A percentile compares a stretch with the other conserved stretches of the same genome.
Evolutionary conservation across 2,113 vertebrate genomes (phyloP).

Genomic region (Accipiter cooperii): DNA sequence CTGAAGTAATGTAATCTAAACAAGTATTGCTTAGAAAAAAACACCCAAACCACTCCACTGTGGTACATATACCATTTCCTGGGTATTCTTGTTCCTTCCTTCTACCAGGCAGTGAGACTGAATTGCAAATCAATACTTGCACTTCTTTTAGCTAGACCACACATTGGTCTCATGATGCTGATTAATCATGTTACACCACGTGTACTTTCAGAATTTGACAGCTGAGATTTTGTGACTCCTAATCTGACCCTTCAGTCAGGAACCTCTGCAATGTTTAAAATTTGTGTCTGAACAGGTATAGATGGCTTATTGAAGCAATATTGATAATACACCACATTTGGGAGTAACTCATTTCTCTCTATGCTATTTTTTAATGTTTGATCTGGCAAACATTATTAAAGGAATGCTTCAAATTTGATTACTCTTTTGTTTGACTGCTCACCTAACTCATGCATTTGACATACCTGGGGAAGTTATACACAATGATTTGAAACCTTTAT

Average conservation of each 20-base stretch:
- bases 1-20: neutral
- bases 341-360: slow-evolving; percentile 1
- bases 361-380: slow-evolving; percentile 53
- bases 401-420: slow-evolving; percentile 61
- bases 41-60: neutral
- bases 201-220: neutral
- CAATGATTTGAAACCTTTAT: slow-evolving; percentile 31
- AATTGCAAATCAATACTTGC: neutral
- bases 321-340: neutral
- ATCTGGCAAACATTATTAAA: slow-evolving; percentile 59
- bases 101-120: neutral
- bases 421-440: slow-evolving; percentile 42
- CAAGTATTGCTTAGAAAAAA: neutral
- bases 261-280: neutral
- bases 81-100: neutral
- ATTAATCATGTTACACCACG: neutral
- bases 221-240: neutral
- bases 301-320: slow-evolving; percentile 53
- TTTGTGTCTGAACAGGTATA: neutral
- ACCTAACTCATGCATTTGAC: slow-evolving; percentile 1
- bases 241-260: neutral
- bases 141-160: neutral
- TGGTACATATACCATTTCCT: neutral
- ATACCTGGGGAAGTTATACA: slow-evolving; percentile 44
- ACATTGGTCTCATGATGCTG: neutral